phyloP scores from a whole-genome alignment of 2,113 vertebrate genomes.

The Grus americana region DNA sequence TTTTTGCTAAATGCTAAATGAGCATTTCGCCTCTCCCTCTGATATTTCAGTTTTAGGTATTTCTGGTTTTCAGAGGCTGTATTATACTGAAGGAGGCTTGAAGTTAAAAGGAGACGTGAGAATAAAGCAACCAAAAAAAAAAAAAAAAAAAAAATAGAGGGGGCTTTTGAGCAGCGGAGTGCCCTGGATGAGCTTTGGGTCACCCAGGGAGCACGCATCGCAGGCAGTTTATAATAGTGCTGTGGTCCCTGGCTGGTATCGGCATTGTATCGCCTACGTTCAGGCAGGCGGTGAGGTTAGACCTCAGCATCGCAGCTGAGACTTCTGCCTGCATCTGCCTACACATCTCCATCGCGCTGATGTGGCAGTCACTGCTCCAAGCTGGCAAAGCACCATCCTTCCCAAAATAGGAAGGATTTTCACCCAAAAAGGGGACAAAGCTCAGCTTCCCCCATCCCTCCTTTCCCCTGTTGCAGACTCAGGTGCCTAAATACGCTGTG shows the following conservation, averaged over 20 bases:
- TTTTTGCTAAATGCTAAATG: background rate
- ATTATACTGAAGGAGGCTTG: background rate
- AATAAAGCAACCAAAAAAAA: background rate
- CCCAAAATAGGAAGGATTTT: background rate
- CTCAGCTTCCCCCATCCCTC: background rate
- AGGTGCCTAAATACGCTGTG: background rate
- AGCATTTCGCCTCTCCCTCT: background rate
- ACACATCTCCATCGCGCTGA: fast-evolving
- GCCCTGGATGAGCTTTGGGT: background rate
- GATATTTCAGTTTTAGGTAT: background rate
- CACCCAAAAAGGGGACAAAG: background rate
- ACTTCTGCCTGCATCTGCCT: background rate
- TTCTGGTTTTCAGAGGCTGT: background rate
- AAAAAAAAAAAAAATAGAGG: no score
- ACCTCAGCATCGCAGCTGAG: background rate
- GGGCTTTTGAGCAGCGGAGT: background rate
- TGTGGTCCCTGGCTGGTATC: background rate
- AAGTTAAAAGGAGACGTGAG: background rate
- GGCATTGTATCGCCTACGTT: background rate
- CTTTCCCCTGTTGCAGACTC: background rate
- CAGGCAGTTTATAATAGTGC: background rate
- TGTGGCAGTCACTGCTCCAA: fast-evolving
- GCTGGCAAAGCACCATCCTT: background rate
- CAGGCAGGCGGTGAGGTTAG: no score
- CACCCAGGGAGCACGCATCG: fast-evolving